phyloP scores from a whole-genome alignment of 2,113 vertebrate genomes.

The Sakesphorus luctuosus region DNA sequence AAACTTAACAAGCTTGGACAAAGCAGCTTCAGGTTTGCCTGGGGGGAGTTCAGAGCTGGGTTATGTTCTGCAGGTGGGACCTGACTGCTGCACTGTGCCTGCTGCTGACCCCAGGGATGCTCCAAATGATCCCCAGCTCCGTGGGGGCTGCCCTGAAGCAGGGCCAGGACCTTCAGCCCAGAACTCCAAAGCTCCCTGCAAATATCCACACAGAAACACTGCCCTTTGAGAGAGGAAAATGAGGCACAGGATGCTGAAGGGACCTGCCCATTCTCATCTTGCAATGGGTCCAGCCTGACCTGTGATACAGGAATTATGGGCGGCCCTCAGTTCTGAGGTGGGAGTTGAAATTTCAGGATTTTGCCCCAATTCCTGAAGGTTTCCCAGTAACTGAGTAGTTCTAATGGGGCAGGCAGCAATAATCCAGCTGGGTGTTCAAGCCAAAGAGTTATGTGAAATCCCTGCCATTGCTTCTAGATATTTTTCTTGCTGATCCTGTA shows the following conservation, averaged over 20 bases:
- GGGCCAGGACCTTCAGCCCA: background rate
- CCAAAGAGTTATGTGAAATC: background rate
- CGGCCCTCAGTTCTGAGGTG: background rate
- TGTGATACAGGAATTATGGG: fast-evolving
- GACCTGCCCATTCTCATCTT: background rate
- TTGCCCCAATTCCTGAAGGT: background rate
- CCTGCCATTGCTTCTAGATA: background rate
- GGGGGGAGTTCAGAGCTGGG: background rate
- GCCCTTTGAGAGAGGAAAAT: background rate
- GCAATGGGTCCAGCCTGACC: background rate
- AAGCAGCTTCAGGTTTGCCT: background rate
- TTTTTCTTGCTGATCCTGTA: conserved; percentile 34
- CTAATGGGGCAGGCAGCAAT: background rate
- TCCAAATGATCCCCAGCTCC: background rate
- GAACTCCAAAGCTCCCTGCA: background rate
- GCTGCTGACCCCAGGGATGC: fast-evolving
- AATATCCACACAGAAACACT: background rate
- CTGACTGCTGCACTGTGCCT: fast-evolving
- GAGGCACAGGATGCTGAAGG: background rate
- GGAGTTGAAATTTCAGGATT: background rate
- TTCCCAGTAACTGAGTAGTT: background rate
- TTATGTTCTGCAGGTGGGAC: background rate
- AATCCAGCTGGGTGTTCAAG: background rate
- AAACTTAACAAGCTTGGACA: conserved; percentile 13
- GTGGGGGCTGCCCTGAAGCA: background rate